Conservation (phyloP, 2,888 invertebrate species). For the Melanchra persicariae region DNA sequence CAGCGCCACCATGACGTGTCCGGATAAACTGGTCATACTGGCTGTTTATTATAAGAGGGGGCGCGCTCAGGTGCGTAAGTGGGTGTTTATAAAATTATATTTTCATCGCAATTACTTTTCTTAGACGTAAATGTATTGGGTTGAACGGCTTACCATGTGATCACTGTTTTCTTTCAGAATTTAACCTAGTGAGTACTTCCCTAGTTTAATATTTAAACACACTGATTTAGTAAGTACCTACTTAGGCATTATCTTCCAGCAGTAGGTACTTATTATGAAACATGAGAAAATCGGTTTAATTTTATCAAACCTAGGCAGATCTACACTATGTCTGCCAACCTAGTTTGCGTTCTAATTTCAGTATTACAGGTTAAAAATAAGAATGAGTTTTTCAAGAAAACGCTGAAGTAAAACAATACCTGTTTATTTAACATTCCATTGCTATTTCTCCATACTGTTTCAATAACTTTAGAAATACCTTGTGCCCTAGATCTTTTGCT, state of each 20-base stretch:
- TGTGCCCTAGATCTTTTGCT: slow-evolving; percentile 25
- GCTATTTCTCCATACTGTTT: slow-evolving; percentile 29
- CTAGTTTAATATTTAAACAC: too few relatives aligned
- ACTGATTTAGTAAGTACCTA: too few relatives aligned
- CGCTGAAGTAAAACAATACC: slow-evolving; percentile 16
- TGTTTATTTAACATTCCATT: slow-evolving; percentile 34
- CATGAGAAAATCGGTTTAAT: too few relatives aligned
- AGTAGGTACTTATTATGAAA: too few relatives aligned
- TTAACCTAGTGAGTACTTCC: neutral
- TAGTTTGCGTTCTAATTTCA: slow-evolving; percentile 1
- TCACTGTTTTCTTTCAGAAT: neutral
- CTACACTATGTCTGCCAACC: neutral
- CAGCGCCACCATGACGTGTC: slow-evolving; percentile 15
- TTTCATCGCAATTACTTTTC: slow-evolving; percentile 32
- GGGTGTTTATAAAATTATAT: slow-evolving; percentile 34
- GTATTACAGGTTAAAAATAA: slow-evolving; percentile 33
- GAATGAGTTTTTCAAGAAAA: slow-evolving; percentile 14
- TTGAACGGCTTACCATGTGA: slow-evolving; percentile 11
- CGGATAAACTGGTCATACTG: slow-evolving; percentile 2
- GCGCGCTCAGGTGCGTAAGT: slow-evolving; percentile 15
- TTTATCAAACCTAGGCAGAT: neutral
- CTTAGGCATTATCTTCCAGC: too few relatives aligned
- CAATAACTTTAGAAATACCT: slow-evolving; percentile 42
- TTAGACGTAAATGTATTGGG: slow-evolving; percentile 15
- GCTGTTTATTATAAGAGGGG: slow-evolving; percentile 40